These are phyloP conservation scores for Xylota segnis DNA, from an alignment of 2,888 invertebrate species.

Conservation along the genomic window DNA sequence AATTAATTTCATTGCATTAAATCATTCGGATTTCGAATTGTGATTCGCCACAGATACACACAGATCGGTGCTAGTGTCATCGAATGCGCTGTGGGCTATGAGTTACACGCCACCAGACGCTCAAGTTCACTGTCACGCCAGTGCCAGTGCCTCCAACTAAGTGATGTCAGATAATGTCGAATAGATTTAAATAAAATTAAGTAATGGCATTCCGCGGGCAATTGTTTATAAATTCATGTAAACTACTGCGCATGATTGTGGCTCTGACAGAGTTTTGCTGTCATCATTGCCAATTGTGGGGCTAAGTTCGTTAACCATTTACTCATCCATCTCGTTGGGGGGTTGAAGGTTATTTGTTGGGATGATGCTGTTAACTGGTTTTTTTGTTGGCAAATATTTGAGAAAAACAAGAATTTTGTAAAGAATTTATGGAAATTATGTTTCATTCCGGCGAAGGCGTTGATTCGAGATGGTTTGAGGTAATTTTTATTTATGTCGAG, in stretches of 20 bases:
- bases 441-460: conserved; percentile 15
- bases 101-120: conserved; percentile 55
- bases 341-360: conserved; percentile 7
- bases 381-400: neutral
- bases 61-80: conserved; percentile 41
- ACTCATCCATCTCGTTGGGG: conserved; percentile 6
- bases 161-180: conserved; percentile 33
- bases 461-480: neutral
- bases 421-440: conserved; percentile 20
- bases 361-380: conserved; percentile 26
- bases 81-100: conserved; percentile 55
- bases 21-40: conserved; percentile 22
- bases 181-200: conserved; percentile 31
- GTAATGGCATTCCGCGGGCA: conserved; percentile 20
- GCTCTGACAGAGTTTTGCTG: conserved; percentile 4
- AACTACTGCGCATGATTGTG: conserved; percentile 11
- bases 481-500: neutral
- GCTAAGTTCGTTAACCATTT: conserved; percentile 27
- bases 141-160: conserved; percentile 13
- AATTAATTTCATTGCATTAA: conserved; percentile 23
- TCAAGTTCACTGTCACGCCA: conserved; percentile 70
- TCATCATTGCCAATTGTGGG: conserved; percentile 14
- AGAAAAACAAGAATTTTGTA: conserved; percentile 17
- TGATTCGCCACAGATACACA: conserved; percentile 26
- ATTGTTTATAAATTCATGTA: conserved; percentile 21